phyloP scores from a whole-genome alignment of 1,140 invertebrate species.

The Cotesia vestalis region DNA sequence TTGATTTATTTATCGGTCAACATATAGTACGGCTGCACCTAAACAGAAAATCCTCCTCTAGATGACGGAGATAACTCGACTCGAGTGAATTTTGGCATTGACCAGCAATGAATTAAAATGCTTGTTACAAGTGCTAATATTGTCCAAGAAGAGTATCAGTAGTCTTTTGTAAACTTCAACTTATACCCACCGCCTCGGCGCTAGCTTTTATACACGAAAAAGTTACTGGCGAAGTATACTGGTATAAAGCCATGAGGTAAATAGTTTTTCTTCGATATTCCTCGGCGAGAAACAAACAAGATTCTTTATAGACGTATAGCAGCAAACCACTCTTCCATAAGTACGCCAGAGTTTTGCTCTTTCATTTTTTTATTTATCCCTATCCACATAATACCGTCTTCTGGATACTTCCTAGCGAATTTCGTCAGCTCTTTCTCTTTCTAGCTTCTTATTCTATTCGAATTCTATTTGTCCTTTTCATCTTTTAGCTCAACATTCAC shows the following conservation, averaged over 20 bases:
- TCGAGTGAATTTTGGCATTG: too few species aligned
- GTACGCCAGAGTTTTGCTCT: constrained; percentile 49
- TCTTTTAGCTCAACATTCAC: constrained; percentile 36
- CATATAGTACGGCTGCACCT: too few species aligned
- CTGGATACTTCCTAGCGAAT: too few species aligned
- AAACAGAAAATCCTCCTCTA: too few species aligned
- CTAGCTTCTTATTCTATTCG: constrained; percentile 33
- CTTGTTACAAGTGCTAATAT: too few species aligned
- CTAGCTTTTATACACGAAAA: constrained; percentile 2
- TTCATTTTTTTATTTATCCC: constrained; percentile 40
- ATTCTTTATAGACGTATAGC: constrained; percentile 60
- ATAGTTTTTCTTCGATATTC: constrained; percentile 61
- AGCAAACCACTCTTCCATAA: constrained; percentile 59
- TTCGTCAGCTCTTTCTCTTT: background rate
- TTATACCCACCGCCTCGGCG: too few species aligned
- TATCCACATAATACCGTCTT: too few species aligned
- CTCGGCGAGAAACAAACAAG: constrained; percentile 62
- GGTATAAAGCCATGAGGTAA: constrained; percentile 55
- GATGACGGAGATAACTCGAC: too few species aligned
- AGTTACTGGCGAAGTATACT: constrained; percentile 45
- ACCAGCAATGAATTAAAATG: too few species aligned
- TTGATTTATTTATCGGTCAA: too few species aligned
- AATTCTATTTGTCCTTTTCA: constrained; percentile 33
- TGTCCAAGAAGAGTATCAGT: too few species aligned
- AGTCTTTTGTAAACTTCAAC: too few species aligned